phyloP scores from a whole-genome alignment of 2,797 vertebrate species.

The Hafferia zeledoni region DNA sequence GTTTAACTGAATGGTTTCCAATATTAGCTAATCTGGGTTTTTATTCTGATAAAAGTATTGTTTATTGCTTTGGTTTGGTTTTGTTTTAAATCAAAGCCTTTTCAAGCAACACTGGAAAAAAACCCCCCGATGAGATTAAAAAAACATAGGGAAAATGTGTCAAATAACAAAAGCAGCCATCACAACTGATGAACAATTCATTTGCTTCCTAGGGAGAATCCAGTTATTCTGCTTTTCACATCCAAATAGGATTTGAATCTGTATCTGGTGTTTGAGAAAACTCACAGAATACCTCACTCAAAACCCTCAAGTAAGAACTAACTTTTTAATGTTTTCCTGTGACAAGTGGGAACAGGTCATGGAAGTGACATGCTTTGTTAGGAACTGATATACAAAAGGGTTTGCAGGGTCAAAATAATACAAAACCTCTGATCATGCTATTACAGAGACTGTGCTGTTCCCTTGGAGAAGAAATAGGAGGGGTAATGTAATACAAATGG shows the following conservation, averaged over 20 bases:
- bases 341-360: neutral
- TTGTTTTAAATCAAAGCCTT: neutral
- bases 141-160: neutral
- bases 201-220: neutral
- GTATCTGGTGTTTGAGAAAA: neutral
- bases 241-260: neutral
- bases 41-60: neutral
- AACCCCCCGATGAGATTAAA: neutral
- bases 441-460: neutral
- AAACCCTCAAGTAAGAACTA: neutral
- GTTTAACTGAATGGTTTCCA: neutral
- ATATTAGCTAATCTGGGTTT: neutral
- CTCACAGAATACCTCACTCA: neutral
- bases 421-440: neutral
- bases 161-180: neutral
- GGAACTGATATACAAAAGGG: neutral
- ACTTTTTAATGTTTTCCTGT: neutral
- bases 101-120: neutral
- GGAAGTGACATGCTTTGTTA: neutral
- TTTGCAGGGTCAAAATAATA: conserved; percentile 10
- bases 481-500: neutral
- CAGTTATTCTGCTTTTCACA: neutral
- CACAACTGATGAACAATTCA: neutral
- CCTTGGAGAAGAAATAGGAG: neutral
- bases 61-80: neutral